Percentiles rank a stretch among this genome's conserved stretches.
Evolutionary conservation across 2,888 invertebrate genomes (phyloP).

Genomic region (Chouioia cunea): DNA sequence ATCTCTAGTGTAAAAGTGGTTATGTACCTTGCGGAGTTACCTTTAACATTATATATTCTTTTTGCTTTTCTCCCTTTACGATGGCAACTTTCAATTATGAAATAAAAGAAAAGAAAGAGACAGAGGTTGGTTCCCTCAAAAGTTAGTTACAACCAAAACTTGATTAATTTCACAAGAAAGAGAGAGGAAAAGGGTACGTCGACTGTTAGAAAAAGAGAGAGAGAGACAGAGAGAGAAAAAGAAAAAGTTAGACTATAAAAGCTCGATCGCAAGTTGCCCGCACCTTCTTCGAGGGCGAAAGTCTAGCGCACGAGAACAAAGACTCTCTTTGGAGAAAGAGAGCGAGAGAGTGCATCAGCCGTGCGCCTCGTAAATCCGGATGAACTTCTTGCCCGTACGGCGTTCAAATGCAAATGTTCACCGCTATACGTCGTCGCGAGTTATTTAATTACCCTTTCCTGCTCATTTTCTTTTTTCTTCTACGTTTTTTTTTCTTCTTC

Average conservation of each 20-base stretch:
- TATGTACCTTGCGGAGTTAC: too few species aligned
- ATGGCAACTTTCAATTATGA: too few species aligned
- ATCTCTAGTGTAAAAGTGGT: too few species aligned
- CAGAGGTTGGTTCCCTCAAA: background rate
- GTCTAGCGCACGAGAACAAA: too few species aligned
- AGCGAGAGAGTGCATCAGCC: slow-evolving; percentile 6
- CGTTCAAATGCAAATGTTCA: slow-evolving; percentile 48
- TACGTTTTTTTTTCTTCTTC: slow-evolving; percentile 8
- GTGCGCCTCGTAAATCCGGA: slow-evolving; percentile 33
- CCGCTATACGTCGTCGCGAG: slow-evolving; percentile 18
- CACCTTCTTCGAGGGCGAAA: too few species aligned
- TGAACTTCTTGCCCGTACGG: slow-evolving; percentile 29
- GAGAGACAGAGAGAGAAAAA: background rate
- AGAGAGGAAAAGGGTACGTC: background rate
- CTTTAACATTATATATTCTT: too few species aligned
- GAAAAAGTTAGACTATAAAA: background rate
- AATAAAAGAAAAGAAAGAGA: too few species aligned
- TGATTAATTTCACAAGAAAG: background rate
- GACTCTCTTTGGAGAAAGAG: background rate
- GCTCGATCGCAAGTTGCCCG: too few species aligned
- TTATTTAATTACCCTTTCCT: slow-evolving; percentile 46
- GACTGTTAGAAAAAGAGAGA: background rate
- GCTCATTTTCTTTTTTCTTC: background rate
- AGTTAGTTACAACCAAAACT: slow-evolving; percentile 2
- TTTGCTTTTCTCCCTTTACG: too few species aligned